Evolutionary conservation across 53 echinoderm and acorn worm genomes (phyloP), one percentile per base, ranked within the genome.

Genomic region (Temnopleurus reevesii): DNA sequence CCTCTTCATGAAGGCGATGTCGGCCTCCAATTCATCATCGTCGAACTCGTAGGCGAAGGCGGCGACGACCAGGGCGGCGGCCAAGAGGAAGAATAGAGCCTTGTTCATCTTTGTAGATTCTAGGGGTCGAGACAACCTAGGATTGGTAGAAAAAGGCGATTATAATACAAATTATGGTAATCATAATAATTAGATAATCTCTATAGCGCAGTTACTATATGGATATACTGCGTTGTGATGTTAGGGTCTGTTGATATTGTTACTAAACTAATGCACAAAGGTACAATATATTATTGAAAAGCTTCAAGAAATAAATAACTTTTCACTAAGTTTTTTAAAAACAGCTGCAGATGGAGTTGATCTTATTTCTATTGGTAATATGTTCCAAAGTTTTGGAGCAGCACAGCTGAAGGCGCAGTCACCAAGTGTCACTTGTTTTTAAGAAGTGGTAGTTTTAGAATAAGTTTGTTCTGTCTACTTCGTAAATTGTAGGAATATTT

Each of bases 11-110:
- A 79, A 49, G 4, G 6, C 79, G 29, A 79, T 26, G 28, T 79
- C 49, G 17, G 13, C 6, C 4, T 46, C 49, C 25, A 28, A 13
- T 0, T 77, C 45, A 23, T 77, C 49, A 8, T 71, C 71, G 12
- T 79, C 79, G 28, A 79, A 26, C n/a, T n/a, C 51, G 19, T 79
- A 47, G 49, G 47, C 51, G 79, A 79, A 49, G 4, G 79, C 49
- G 79, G 79, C 79, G 24, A 79, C 79, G 49, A 79, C 28, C 38
- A 79, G 79, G 30, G 4, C 49, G 21, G 79, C 79, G 25, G 79
- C 79, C 18, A 79, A 47, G 19, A 47, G 46, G 1, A 46, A 25
- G 79, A n/a, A 79, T 47, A 79, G 17, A 47, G 47, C 17, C 79
- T 79, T 79, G 23, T 46, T 30, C 79, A 79, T 79, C 38, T 71